Percentiles rank a stretch among this genome's conserved stretches.
These are phyloP conservation scores for Drosophila navojoa DNA, from an alignment of 1,140 invertebrate species.

Conservation along the genomic window DNA sequence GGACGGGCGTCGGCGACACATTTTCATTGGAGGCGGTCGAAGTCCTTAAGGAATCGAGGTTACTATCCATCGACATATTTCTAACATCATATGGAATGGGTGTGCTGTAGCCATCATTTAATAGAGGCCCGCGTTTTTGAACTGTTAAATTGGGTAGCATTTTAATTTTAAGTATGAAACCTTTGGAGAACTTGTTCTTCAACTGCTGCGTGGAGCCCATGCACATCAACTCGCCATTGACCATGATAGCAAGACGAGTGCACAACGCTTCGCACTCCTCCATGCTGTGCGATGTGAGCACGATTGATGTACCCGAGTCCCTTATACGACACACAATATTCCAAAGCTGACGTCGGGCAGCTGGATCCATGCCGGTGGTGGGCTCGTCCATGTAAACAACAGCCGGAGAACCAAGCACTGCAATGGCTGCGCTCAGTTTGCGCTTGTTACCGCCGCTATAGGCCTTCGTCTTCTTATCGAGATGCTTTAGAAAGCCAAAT, in stretches of 20 bases:
- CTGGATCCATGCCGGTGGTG: constrained; percentile 93
- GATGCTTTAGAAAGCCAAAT: constrained; percentile 84
- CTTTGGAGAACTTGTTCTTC: constrained; percentile 88
- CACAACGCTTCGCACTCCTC: constrained; percentile 95
- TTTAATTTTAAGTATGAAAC: constrained; percentile 86
- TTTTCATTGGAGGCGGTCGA: background rate
- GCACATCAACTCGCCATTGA: constrained; percentile 91
- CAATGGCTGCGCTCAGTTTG: constrained; percentile 96
- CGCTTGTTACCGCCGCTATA: constrained; percentile 97
- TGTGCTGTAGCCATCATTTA: constrained; percentile 5
- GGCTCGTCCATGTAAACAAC: constrained; percentile 95
- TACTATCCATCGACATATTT: background rate
- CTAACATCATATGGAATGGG: background rate
- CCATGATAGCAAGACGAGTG: constrained; percentile 94
- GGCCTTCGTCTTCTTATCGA: constrained; percentile 85
- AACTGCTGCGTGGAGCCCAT: constrained; percentile 89
- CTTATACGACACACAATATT: constrained; percentile 87
- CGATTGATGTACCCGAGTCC: constrained; percentile 88
- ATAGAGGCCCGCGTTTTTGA: background rate
- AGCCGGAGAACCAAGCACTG: constrained; percentile 94
- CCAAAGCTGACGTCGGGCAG: constrained; percentile 92
- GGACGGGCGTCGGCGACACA: background rate
- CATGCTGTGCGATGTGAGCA: constrained; percentile 93
- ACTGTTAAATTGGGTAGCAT: constrained; percentile 34
- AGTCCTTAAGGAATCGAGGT: no score